Base-by-base conservation (phyloP, 2,888 invertebrate genomes). In the Agrotis clavis region DNA sequence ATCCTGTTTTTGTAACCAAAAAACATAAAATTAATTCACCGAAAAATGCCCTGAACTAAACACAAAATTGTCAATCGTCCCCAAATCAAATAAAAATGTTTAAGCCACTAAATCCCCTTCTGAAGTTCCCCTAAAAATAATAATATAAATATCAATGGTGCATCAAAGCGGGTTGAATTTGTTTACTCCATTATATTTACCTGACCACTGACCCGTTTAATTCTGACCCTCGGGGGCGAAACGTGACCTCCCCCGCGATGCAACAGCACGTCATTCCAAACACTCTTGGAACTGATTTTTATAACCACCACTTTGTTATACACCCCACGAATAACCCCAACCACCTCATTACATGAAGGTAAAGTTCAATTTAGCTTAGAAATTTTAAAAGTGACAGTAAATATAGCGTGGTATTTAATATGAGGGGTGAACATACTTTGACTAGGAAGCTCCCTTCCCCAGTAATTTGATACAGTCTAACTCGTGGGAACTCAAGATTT, bases 161-260 rank as follows among this genome's bases (percentile, higher is more conserved):
- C 94, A 95, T 95, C 92, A 93, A 94, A 94, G 91, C 92, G 93
- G 92, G 91, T 92, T 91, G 90, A 95, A 94, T 95, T 94, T 95
- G 95, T 95, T 95, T 95, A 91, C 92, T 89, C 93, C 91, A 92
- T 93, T 93, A 93, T 95, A 94, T 95, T 95, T 95, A 95, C 95
- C 93, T 95, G 96, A 91, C 93, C 92, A 93, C 84, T 95, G 95
- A 93, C 92, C 95, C 95, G 94, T 91, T 94, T 94, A 92, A 95
- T 95, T 90, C 89, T 88, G 87, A 88, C 90, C 89, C 88, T 87
- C 85, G 88, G 91, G 91, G 91, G 86, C 87, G 54, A 68, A 83
- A 86, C 91, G 90, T 92, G 93, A 93, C 93, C 94, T 92, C 89
- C 87, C 89, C 88, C 79, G 82, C 88, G 88, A 91, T 91, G 91